Evolutionary conservation across 2,113 vertebrate genomes (phyloP).

Genomic region (Amblyopsis rosae): DNA sequence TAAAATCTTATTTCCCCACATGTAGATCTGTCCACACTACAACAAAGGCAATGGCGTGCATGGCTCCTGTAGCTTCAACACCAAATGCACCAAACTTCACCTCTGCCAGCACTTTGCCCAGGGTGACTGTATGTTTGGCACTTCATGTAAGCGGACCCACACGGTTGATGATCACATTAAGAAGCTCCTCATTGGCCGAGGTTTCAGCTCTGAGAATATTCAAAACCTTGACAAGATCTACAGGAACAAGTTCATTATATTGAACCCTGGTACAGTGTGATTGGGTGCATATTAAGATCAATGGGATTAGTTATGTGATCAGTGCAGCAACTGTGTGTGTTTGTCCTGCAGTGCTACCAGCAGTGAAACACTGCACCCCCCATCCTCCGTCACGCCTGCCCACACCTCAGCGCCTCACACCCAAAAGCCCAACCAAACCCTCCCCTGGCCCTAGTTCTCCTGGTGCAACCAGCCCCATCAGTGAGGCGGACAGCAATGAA

Average conservation of each 20-base stretch:
- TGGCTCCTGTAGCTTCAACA: slow-evolving; percentile 66
- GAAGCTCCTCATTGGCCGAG: slow-evolving; percentile 48
- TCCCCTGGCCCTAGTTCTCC: neutral
- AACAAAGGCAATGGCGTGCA: slow-evolving; percentile 71
- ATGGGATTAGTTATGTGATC: neutral
- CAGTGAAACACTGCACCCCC: neutral
- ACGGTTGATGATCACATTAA: slow-evolving; percentile 15
- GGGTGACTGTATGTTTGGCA: slow-evolving; percentile 71
- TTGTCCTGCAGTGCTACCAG: slow-evolving; percentile 11
- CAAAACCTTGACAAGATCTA: slow-evolving; percentile 60
- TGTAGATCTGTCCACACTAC: slow-evolving; percentile 72
- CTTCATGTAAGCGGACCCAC: slow-evolving; percentile 66
- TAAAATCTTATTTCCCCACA: slow-evolving; percentile 32
- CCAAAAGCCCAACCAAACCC: neutral
- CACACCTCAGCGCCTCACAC: too few relatives aligned
- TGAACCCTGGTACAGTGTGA: slow-evolving; percentile 27
- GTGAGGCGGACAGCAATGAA: slow-evolving; percentile 73
- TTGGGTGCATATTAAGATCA: neutral
- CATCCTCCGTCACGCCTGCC: neutral
- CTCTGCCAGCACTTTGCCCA: slow-evolving; percentile 72
- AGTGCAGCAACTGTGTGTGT: neutral
- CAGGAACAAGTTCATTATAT: slow-evolving; percentile 69
- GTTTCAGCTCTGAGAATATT: slow-evolving; percentile 57
- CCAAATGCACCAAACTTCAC: slow-evolving; percentile 72
- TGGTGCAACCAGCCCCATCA: slow-evolving; percentile 17